These are phyloP conservation scores for Ericerus pela DNA, from an alignment of 1,140 invertebrate species.

Conservation along the genomic window DNA sequence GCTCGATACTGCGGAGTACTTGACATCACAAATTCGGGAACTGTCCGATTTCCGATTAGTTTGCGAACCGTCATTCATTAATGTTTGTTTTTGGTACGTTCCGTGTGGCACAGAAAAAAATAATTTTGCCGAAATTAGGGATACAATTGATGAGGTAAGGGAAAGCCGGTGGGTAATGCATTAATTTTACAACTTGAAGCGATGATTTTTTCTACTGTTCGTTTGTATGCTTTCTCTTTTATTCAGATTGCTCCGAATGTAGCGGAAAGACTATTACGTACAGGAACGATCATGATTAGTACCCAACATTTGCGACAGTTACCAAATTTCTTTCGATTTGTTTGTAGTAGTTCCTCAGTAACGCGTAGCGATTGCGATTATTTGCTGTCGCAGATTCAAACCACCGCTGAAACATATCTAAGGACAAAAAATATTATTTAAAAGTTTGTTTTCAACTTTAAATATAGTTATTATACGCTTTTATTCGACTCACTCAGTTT, in stretches of 20 bases:
- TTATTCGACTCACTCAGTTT: no score
- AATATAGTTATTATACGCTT: no score
- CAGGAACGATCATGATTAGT: background rate
- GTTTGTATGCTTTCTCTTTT: background rate
- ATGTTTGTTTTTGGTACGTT: slow-evolving; percentile 9
- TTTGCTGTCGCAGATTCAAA: background rate
- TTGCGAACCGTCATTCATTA: background rate
- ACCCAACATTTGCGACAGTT: background rate
- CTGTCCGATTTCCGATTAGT: background rate
- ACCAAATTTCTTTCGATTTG: slow-evolving; percentile 1
- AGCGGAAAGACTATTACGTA: background rate
- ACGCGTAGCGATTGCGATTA: background rate
- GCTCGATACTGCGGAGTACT: background rate
- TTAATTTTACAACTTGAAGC: background rate
- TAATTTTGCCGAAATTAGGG: background rate
- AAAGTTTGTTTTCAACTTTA: no score
- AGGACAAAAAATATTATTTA: no score
- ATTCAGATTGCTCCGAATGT: background rate
- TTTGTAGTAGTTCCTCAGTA: background rate
- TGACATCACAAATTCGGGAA: background rate
- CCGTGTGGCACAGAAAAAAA: background rate
- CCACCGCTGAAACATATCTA: background rate
- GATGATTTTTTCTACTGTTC: background rate
- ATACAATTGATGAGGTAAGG: background rate
- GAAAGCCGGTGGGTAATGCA: background rate